Base-by-base conservation (phyloP, 2,888 invertebrate genomes). In the Callosobruchus maculatus region DNA sequence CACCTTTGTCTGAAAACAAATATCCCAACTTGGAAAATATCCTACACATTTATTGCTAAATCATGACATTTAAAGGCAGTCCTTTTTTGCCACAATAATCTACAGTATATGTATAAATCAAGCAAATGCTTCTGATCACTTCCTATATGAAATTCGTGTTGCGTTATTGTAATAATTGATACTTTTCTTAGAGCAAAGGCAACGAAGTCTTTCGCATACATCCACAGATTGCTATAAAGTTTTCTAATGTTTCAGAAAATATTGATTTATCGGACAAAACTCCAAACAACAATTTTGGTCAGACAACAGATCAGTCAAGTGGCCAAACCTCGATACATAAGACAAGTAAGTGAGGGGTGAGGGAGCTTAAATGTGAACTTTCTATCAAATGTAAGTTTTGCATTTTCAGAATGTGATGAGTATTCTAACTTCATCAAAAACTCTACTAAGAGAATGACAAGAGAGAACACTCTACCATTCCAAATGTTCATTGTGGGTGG, bases 401-500 rank as follows among this genome's bases (percentile, higher is more conserved):
- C 68, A 68, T 72, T 77, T 75, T 22, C 70, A 81, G 81, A 81
- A 78, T 82, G 82, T 75, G 72, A 74, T 2, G 81, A 81, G 71
- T 82, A 82, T 74, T 75, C 75, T 49, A 72, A 22, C 31, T 73
- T 71, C 31, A 73, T 74, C 26, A 77, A 30, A 49, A 75, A 76
- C 70, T 67, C 22, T 73, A 69, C 20, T 2, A 74, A 76, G 70
- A 72, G 21, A 71, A 21, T 75, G n/a, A 73, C 75, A 67, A 76
- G 13, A 49, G 1, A 49, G 13, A 49, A 49, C 13, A 49, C 9
- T 13, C 49, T 49, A 13, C 49, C 49, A 18, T 68, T 78, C 20
- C 75, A 75, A 30, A 73, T 77, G 13, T 76, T 77, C n/a, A 78
- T 84, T 72, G 78, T 83, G 78, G 81, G 83, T 21, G 85, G 85